These are phyloP conservation scores for Cataglyphis albicans DNA, from an alignment of 2,888 invertebrate genomes.

Conservation along the genomic window DNA sequence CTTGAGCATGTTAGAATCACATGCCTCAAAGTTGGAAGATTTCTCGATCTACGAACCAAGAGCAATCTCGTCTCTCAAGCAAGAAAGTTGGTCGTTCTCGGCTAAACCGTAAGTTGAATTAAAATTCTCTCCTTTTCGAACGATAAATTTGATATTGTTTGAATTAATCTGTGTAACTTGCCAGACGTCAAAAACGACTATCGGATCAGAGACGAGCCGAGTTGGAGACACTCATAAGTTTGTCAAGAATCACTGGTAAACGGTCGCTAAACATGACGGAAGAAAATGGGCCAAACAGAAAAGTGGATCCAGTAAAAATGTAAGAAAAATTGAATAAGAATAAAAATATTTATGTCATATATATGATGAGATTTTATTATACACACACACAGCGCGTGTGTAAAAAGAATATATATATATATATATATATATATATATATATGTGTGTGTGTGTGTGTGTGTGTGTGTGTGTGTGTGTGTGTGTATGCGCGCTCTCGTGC, in stretches of 20 bases:
- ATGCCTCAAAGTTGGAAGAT: constrained; percentile 9
- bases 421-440: no score
- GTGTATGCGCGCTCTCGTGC: no score
- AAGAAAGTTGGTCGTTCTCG: background rate
- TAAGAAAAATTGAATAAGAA: constrained; percentile 32
- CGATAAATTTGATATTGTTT: background rate
- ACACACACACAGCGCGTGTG: no score
- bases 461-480: no score
- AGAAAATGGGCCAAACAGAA: constrained; percentile 50
- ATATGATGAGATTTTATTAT: no score
- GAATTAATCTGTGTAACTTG: background rate
- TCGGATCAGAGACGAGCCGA: constrained; percentile 74
- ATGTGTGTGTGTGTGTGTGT: no score
- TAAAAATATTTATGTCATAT: background rate
- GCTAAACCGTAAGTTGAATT: constrained; percentile 27
- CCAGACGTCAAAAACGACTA: constrained; percentile 66
- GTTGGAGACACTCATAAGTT: constrained; percentile 65
- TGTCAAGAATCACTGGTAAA: constrained; percentile 61
- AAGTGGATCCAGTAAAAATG: constrained; percentile 55
- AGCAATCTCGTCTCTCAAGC: background rate
- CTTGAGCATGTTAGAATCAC: constrained; percentile 15
- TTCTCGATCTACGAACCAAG: background rate
- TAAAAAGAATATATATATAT: no score
- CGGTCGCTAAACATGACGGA: constrained; percentile 37
- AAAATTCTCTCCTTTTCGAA: background rate